Base-by-base conservation (phyloP, 2,113 vertebrate genomes). In the Calyptommatus sinebrachiatus region DNA sequence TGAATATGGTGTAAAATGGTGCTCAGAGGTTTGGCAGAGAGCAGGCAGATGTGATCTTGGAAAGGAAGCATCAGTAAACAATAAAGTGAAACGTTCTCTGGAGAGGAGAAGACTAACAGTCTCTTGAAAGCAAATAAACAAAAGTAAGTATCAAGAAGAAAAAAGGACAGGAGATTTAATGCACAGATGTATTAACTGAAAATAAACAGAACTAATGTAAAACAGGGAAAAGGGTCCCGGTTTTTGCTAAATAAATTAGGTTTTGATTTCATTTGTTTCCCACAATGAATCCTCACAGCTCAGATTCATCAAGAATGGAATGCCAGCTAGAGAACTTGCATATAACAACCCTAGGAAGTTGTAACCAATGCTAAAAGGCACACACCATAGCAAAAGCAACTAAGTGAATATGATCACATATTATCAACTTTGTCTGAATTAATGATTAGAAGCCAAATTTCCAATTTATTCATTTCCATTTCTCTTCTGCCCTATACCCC, bases 121-220 rank as follows among this genome's bases (percentile, higher is more conserved):
- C 24, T 66, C 68, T 87, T 63, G 72, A 76, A 80, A 88, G 1
- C 60, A 66, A 53, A 46, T 69, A 7, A 46, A 53, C 78, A 82
- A 0, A 46, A 14, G 7, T 63, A 41, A 24, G 73, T 65, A 70
- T 26, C 26, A 2, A 1, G 46, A 29, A 72, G 22, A 61, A 24
- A 31, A 0, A 7, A 50, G 45, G 46, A 65, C 50, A 31, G 6
- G 71, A 67, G 60, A 75, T 89, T 65, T 86, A 28, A 26, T 5
- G 50, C 21, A 77, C 75, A 53, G 76, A 0, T 0, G 78, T 78
- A 76, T 63, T 87, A 87, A 86, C n/a, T 0, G 21, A 85, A 88
- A 90, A 85, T 76, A 72, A 77, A 87, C 41, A 86, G 76, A 85
- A 87, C 68, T 87, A 88, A 89, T 74, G 76, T 3, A 89, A 83